A percentile compares a stretch with the other conserved stretches of the same genome.
Evolutionary conservation across 2,797 vertebrate genomes (phyloP).

Genomic region (Myoxocephalus aenaeus): DNA sequence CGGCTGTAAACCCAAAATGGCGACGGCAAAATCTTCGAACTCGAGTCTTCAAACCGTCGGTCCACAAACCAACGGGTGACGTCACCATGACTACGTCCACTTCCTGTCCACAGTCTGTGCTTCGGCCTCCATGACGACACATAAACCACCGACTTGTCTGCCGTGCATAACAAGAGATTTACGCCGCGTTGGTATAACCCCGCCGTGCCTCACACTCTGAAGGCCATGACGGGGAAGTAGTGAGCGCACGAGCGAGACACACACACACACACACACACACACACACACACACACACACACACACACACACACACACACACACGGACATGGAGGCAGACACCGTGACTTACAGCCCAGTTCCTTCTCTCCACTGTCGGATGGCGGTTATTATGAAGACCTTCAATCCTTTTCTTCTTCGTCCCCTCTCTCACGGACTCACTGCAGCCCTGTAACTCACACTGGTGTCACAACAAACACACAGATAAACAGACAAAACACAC

Average conservation of each 20-base stretch:
- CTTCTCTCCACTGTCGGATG: constrained; percentile 54
- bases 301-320: constrained; percentile 38
- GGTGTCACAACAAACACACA: constrained; percentile 81
- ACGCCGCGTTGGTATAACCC: background rate
- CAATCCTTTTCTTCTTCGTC: constrained; percentile 71
- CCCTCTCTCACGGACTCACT: constrained; percentile 61
- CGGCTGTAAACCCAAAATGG: no score
- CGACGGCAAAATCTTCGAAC: no score
- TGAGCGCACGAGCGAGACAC: constrained; percentile 20
- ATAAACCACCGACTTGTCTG: background rate
- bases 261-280: no score
- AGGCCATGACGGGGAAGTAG: background rate
- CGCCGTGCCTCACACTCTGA: background rate
- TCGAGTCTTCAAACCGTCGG: no score
- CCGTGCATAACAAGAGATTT: background rate
- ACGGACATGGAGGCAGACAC: constrained; percentile 51
- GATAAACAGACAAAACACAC: constrained; percentile 75
- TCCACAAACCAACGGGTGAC: no score
- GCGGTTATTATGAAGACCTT: constrained; percentile 80
- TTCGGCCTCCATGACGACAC: background rate
- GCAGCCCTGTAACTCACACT: constrained; percentile 77
- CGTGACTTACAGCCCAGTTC: constrained; percentile 72
- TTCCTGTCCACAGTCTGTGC: background rate
- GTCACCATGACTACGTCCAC: background rate
- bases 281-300: constrained; percentile 46